These are phyloP conservation scores for Probosciger aterrimus DNA, from an alignment of 2,113 vertebrate species.

Conservation along the genomic window DNA sequence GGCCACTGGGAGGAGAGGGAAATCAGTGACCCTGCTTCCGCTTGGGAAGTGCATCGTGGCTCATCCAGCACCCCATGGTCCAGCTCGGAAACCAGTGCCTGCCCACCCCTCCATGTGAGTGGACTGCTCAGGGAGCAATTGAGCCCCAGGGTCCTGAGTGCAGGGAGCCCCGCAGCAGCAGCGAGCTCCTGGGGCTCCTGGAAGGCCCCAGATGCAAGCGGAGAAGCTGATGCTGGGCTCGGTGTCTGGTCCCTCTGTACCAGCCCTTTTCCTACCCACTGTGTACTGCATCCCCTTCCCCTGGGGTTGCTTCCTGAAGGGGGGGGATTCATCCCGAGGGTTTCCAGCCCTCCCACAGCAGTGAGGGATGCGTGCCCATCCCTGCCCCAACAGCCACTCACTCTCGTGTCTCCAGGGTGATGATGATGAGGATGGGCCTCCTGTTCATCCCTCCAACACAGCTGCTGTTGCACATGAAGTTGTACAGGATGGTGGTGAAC, in stretches of 20 bases:
- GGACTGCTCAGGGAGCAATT: rapidly evolving
- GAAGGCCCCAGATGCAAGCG: background rate
- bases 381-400: slow-evolving; percentile 68
- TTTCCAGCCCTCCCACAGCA: background rate
- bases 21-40: background rate
- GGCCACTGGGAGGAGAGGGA: slow-evolving; percentile 60
- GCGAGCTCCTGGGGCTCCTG: background rate
- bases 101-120: rapidly evolving
- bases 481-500: slow-evolving; percentile 97
- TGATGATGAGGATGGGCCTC: slow-evolving; percentile 96
- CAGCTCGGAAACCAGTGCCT: background rate
- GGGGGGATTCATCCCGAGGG: background rate
- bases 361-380: background rate
- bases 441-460: slow-evolving; percentile 99
- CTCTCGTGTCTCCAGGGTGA: slow-evolving; percentile 95
- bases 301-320: background rate
- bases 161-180: background rate
- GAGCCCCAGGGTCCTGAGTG: background rate
- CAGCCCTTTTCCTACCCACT: rapidly evolving
- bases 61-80: rapidly evolving
- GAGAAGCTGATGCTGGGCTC: background rate
- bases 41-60: rapidly evolving
- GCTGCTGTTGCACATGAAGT: slow-evolving; percentile 99
- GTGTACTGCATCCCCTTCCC: rapidly evolving
- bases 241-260: rapidly evolving